Conservation (phyloP, 2,113 vertebrate species). For the Ceyx margarethae region DNA sequence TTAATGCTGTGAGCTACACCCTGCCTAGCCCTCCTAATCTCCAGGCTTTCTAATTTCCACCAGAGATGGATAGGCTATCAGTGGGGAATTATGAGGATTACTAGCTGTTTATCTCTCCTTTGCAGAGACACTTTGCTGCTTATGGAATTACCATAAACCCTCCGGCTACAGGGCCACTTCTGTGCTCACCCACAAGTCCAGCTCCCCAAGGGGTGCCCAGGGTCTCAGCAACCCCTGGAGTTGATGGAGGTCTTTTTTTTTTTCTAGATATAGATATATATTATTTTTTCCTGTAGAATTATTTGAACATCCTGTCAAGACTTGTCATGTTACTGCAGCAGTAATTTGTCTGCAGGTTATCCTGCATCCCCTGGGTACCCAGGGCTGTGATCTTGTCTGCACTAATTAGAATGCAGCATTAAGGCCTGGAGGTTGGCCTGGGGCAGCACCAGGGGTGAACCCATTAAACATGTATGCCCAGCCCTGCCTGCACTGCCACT, state of each 20-base stretch:
- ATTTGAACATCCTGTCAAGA: conserved; percentile 38
- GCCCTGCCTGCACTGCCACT: not conserved
- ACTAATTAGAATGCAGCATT: conserved; percentile 45
- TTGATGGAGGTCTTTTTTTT: not conserved
- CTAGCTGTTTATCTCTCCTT: conserved; percentile 72
- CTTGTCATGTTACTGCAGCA: not conserved
- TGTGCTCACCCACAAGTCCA: conserved; percentile 21
- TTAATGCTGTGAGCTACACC: conserved; percentile 60
- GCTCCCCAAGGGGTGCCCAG: not conserved
- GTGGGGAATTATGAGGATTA: conserved; percentile 76
- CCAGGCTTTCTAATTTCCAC: conserved; percentile 72
- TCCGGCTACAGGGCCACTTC: conserved; percentile 42
- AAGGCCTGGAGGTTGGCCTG: conserved; percentile 37
- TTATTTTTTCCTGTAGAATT: not conserved
- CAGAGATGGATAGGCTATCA: conserved; percentile 76
- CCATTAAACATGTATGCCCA: conserved; percentile 10
- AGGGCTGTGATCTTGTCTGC: conserved; percentile 50
- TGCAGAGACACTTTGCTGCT: conserved; percentile 66
- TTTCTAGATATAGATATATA: not conserved
- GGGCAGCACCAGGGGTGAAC: conserved; percentile 46
- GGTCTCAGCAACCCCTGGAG: not conserved
- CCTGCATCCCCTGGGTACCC: conserved; percentile 22
- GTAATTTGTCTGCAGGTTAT: conserved; percentile 57
- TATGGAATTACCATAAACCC: conserved; percentile 67
- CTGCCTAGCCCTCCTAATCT: conserved; percentile 57